These are phyloP conservation scores for Benthosema pterotum DNA, from an alignment of 2,797 vertebrate genomes.

Conservation along the genomic window DNA sequence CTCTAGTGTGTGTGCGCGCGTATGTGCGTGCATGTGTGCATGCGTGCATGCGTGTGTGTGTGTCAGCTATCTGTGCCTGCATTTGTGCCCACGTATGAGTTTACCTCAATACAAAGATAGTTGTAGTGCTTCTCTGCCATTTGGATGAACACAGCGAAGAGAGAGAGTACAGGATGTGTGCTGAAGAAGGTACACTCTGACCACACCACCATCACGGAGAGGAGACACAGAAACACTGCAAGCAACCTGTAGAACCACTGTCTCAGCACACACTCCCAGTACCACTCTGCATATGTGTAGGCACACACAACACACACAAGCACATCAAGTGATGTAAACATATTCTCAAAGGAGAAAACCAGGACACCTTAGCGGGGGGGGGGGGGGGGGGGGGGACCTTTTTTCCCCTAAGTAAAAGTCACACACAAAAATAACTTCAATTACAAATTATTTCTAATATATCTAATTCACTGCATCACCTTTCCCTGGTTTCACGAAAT, in stretches of 20 bases:
- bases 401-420: too few relatives aligned
- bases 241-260: conserved; percentile 86
- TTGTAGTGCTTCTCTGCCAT: conserved; percentile 90
- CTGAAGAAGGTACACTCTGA: conserved; percentile 98
- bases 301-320: conserved; percentile 1
- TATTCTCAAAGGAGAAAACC: too few relatives aligned
- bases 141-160: conserved; percentile 92
- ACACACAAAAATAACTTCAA: too few relatives aligned
- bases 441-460: too few relatives aligned
- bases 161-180: conserved; percentile 87
- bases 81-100: background rate
- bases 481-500: too few relatives aligned
- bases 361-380: too few relatives aligned
- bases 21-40: too few relatives aligned
- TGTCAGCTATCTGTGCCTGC: background rate
- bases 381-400: too few relatives aligned
- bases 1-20: too few relatives aligned
- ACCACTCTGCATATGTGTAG: conserved; percentile 86
- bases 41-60: background rate
- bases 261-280: conserved; percentile 92
- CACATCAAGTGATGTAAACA: too few relatives aligned
- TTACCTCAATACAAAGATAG: conserved; percentile 93
- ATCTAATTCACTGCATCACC: too few relatives aligned
- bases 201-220: conserved; percentile 92
- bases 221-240: conserved; percentile 83